phyloP scores from a whole-genome alignment of 2,113 vertebrate genomes.

The Coryphaenoides rupestris region DNA sequence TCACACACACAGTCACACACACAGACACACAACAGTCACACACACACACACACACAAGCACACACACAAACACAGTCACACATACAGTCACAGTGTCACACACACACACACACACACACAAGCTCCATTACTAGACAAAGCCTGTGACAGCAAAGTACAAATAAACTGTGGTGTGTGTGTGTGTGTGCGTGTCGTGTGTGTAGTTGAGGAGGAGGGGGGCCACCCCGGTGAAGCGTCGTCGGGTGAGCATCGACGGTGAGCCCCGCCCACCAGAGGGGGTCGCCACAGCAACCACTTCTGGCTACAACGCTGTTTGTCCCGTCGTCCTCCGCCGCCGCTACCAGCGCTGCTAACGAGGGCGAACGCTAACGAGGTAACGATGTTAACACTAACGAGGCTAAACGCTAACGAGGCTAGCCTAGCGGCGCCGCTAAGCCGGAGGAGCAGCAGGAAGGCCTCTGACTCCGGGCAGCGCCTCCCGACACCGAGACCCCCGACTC shows the following conservation, averaged over 20 bases:
- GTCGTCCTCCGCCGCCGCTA: constrained; percentile 30
- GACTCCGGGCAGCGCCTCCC: constrained; percentile 92
- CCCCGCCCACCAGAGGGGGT: constrained; percentile 63
- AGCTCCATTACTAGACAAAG: no score
- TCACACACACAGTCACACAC: no score
- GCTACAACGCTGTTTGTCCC: constrained; percentile 40
- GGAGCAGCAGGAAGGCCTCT: constrained; percentile 80
- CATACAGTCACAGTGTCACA: no score
- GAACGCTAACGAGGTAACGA: no score
- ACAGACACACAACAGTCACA: no score
- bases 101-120: no score
- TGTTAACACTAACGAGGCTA: constrained; percentile 54
- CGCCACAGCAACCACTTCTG: neutral
- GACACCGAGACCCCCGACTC: constrained; percentile 98
- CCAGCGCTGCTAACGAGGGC: neutral
- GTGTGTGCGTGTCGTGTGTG: neutral
- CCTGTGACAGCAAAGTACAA: no score
- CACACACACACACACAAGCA: no score
- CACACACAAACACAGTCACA: no score
- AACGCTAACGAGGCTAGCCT: constrained; percentile 79
- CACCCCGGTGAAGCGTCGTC: constrained; percentile 89
- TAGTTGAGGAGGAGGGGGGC: constrained; percentile 90
- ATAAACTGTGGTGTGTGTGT: neutral
- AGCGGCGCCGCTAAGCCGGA: constrained; percentile 25
- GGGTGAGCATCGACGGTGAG: constrained; percentile 86